These are phyloP conservation scores for Pelvicachromis taeniatus DNA, from an alignment of 2,113 vertebrate genomes.

Conservation along the genomic window DNA sequence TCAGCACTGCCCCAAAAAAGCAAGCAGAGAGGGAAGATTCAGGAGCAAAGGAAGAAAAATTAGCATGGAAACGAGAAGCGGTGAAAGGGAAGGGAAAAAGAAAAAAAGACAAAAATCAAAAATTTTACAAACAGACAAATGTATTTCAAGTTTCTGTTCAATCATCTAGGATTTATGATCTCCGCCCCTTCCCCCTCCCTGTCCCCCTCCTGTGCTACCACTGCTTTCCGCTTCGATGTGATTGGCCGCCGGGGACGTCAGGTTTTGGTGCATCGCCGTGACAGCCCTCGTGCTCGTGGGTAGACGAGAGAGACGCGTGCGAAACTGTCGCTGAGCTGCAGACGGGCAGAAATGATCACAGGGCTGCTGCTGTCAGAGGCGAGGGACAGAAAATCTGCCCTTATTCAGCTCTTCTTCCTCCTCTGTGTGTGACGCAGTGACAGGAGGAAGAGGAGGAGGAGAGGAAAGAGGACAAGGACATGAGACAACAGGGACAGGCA, in stretches of 20 bases:
- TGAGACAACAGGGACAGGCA: neutral
- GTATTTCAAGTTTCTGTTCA: conserved; percentile 35
- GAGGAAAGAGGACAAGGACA: neutral
- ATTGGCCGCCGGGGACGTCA: conserved; percentile 32
- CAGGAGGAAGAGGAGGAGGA: neutral
- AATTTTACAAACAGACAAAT: conserved; percentile 51
- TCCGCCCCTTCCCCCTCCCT: neutral
- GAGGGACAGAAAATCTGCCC: conserved; percentile 15
- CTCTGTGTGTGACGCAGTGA: neutral
- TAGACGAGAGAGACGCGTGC: neutral
- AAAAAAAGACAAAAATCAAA: conserved; percentile 49
- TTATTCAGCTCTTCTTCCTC: neutral
- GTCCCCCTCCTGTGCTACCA: neutral
- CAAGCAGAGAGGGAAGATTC: neutral
- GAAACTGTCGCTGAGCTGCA: conserved; percentile 14
- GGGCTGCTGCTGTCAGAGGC: conserved; percentile 9
- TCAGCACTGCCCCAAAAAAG: conserved; percentile 40
- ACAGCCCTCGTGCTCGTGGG: neutral
- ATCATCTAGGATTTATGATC: neutral
- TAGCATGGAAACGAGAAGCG: conserved; percentile 31
- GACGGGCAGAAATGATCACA: conserved; percentile 22
- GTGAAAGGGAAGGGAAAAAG: conserved; percentile 21
- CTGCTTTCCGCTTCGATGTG: neutral
- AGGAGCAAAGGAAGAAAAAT: conserved; percentile 1
- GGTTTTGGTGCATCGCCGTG: conserved; percentile 29